A percentile compares a stretch with the other conserved stretches of the same genome.
Evolutionary conservation across 2,797 vertebrate genomes (phyloP).

Genomic region (Lutjanus campechanus): DNA sequence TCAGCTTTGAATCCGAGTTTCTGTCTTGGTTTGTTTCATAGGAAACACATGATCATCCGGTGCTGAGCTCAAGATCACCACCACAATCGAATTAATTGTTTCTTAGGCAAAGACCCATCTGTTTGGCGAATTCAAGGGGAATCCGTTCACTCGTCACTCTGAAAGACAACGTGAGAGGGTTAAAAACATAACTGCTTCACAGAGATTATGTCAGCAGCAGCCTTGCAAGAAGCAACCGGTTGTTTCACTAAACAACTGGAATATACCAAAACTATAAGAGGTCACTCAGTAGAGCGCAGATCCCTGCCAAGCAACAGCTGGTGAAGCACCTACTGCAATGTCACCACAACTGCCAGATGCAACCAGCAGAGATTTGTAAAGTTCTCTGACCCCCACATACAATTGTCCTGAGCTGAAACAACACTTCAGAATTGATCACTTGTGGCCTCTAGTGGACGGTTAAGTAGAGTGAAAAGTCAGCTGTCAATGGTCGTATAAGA

Average conservation of each 20-base stretch:
- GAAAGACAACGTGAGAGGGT: neutral
- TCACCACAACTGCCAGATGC: too few relatives aligned
- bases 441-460: too few relatives aligned
- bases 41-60: conserved; percentile 6
- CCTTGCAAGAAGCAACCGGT: conserved; percentile 3
- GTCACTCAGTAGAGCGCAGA: too few relatives aligned
- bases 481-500: too few relatives aligned
- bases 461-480: too few relatives aligned
- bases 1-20: conserved; percentile 1
- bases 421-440: too few relatives aligned
- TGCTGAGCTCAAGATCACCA: neutral
- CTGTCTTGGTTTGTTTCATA: neutral
- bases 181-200: neutral
- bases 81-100: neutral
- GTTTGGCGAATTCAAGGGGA: conserved; percentile 12
- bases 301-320: conserved; percentile 2
- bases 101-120: conserved; percentile 19
- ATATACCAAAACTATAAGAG: neutral
- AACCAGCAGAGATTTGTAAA: too few relatives aligned
- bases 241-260: conserved; percentile 5
- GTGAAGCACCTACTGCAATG: neutral
- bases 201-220: conserved; percentile 15
- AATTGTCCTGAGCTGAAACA: too few relatives aligned
- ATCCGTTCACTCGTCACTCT: neutral
- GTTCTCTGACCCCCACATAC: too few relatives aligned